Base-by-base conservation (phyloP, 2,113 vertebrate genomes). In the Loxodonta africana region DNA sequence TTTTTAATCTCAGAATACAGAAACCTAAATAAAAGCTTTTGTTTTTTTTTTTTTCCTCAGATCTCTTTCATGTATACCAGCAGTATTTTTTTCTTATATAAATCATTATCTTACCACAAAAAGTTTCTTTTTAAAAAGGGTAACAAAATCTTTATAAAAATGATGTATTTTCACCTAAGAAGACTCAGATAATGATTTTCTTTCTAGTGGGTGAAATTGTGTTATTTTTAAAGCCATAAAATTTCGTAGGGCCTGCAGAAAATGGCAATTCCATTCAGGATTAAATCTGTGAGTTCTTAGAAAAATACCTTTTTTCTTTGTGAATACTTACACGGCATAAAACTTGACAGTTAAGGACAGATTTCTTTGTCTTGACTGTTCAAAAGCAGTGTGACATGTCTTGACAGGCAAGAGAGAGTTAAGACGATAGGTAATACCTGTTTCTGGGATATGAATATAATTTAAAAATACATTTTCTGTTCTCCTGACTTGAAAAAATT, bases 401-500 rank as follows among this genome's bases (percentile, higher is more conserved):
- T 78, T 86, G 48, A 82, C 41, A 81, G n/a, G 63, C 26, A 95
- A 60, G 51, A 76, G 65, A 86, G 17, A 85, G 73, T 94, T 91
- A 97, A 94, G 44, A 53, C 85, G 74, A 80, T 77, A 90, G 20
- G 57, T 37, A 83, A 73, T 84, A 89, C 6, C 26, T 93, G 44
- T 80, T 87, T 93, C 83, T 94, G 44, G 51, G 87, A 93, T 97
- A 95, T 69, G 76, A 95, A 67, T 81, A 20, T 81, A 95, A 90
- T 88, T 95, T 93, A 62, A 91, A 95, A 87, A 30, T 83, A 51
- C 2, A 2, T 85, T 20, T 83, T 41, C 8, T 95, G 0, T 51
- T 48, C n/a, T 41, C 2, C 44, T 48, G 8, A 82, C 51, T 81
- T 88, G 33, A 88, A 96, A 94, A 84, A 30, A 88, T 84, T 89